A percentile compares a stretch with the other conserved stretches of the same genome.
These are phyloP conservation scores for Psilopsiagon aurifrons DNA, from an alignment of 2,113 vertebrate genomes.

Conservation along the genomic window DNA sequence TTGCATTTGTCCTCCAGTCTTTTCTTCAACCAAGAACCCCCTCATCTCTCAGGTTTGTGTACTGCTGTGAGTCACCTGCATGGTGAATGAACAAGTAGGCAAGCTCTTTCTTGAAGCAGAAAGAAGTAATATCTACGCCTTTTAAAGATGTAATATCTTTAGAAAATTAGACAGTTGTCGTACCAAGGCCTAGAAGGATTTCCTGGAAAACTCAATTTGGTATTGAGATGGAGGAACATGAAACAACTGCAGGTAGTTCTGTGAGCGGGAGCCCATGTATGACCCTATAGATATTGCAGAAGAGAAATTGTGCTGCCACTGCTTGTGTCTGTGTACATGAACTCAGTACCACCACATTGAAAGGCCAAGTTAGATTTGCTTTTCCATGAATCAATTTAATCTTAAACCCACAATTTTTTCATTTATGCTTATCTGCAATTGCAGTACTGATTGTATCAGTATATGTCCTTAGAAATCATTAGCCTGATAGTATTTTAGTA, in stretches of 20 bases:
- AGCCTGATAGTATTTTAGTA: not conserved
- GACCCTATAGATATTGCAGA: not conserved
- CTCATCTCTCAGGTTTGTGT: not conserved
- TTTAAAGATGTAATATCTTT: not conserved
- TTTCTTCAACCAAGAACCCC: not conserved
- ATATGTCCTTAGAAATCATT: not conserved
- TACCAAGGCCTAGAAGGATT: not conserved
- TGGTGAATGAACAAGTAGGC: not conserved
- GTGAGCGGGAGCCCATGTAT: not conserved
- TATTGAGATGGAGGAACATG: not conserved
- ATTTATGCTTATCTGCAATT: not conserved
- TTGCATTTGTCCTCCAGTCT: not conserved
- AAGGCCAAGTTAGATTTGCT: not conserved
- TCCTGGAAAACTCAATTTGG: not conserved
- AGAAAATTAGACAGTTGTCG: not conserved
- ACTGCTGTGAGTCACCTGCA: not conserved
- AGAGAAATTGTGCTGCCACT: not conserved
- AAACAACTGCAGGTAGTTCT: not conserved
- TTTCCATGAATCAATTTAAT: not conserved
- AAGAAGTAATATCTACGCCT: not conserved
- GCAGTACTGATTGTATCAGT: not conserved
- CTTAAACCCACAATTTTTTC: not conserved
- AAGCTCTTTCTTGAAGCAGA: not conserved
- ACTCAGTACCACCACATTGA: not conserved
- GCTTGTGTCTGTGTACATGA: fast-evolving